Evolutionary conservation across 2,113 vertebrate species (phyloP).

Genomic region (Ophthalmolycus amberensis): DNA sequence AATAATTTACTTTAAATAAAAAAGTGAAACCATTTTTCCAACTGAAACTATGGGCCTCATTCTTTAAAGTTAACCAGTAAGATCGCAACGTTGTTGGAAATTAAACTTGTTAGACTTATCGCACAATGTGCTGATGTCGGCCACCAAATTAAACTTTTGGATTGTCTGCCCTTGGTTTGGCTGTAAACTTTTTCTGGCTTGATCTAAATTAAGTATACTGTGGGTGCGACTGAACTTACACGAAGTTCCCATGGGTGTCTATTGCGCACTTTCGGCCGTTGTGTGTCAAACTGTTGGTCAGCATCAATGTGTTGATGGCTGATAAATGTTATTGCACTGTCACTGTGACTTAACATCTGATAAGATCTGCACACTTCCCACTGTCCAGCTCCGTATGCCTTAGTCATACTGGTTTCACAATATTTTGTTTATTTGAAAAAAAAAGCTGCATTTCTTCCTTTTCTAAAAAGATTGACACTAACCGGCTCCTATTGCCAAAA

Average conservation of each 20-base stretch:
- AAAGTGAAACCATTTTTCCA: too few species aligned
- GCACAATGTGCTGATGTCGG: background rate
- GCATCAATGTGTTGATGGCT: constrained; percentile 22
- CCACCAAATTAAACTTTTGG: background rate
- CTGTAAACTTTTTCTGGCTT: background rate
- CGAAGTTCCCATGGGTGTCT: background rate
- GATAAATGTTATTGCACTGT: constrained; percentile 11
- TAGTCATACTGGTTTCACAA: background rate
- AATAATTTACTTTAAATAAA: background rate
- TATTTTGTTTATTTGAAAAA: background rate
- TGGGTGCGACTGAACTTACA: fast-evolving
- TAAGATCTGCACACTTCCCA: background rate
- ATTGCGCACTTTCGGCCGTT: background rate
- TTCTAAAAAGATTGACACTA: background rate
- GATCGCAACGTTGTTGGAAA: background rate
- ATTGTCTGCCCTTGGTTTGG: background rate
- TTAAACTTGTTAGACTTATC: too few species aligned
- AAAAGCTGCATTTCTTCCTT: background rate
- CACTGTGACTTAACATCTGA: constrained; percentile 22
- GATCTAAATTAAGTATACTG: background rate
- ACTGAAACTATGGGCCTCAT: background rate
- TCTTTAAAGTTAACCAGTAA: background rate
- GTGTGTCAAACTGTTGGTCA: background rate
- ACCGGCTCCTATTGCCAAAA: too few species aligned
- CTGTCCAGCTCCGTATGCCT: background rate